phyloP scores from a whole-genome alignment of 2,797 vertebrate species.

The Chromobotia macracanthus region DNA sequence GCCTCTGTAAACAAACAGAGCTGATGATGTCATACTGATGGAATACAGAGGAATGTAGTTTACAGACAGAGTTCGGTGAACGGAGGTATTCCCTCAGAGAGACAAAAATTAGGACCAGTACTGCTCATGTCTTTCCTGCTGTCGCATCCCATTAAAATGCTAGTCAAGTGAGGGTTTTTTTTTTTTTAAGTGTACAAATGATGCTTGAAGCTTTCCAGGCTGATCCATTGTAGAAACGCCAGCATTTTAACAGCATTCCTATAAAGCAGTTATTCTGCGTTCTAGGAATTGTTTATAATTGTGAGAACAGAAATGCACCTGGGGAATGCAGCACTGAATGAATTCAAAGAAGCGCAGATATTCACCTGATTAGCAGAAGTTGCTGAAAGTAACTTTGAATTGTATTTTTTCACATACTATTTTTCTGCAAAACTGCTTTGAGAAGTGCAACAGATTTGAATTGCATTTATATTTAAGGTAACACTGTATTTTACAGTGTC shows the following conservation, averaged over 20 bases:
- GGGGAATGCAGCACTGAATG: neutral
- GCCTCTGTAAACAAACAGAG: conserved; percentile 52
- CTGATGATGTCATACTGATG: conserved; percentile 54
- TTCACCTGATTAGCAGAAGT: neutral
- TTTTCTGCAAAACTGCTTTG: neutral
- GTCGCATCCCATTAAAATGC: neutral
- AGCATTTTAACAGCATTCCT: neutral
- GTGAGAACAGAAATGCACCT: neutral
- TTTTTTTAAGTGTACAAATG: neutral
- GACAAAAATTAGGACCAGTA: conserved; percentile 13
- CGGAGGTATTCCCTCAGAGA: conserved; percentile 47
- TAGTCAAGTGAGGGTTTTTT: neutral
- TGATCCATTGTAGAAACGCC: neutral
- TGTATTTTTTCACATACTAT: too few relatives aligned
- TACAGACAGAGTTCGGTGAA: conserved; percentile 25
- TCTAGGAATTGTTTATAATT: neutral
- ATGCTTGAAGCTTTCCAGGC: neutral
- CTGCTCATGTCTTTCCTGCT: neutral
- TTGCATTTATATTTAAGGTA: too few relatives aligned
- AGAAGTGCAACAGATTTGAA: too few relatives aligned
- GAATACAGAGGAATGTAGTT: conserved; percentile 53
- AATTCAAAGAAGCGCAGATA: neutral
- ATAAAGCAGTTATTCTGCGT: neutral
- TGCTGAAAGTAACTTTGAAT: too few relatives aligned
- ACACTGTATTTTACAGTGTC: too few relatives aligned